These are phyloP conservation scores for Megalopta genalis DNA, from an alignment of 1,140 invertebrate genomes.

Conservation along the genomic window DNA sequence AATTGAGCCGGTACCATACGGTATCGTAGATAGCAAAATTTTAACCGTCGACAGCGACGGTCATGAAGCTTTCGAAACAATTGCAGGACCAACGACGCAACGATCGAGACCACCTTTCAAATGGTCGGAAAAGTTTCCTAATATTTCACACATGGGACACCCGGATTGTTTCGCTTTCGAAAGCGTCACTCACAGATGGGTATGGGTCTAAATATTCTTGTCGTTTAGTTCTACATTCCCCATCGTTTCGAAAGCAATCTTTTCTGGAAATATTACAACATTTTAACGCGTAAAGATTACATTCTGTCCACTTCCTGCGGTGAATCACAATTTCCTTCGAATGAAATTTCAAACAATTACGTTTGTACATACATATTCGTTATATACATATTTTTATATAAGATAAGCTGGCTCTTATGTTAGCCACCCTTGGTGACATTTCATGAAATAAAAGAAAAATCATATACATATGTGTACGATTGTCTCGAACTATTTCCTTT, in stretches of 20 bases:
- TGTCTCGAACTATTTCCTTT: no score
- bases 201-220: slow-evolving; percentile 75
- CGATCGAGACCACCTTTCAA: slow-evolving; percentile 81
- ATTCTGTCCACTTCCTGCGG: neutral
- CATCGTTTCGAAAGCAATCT: neutral
- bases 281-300: neutral
- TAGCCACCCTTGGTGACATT: slow-evolving; percentile 57
- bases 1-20: slow-evolving; percentile 63
- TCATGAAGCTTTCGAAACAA: slow-evolving; percentile 67
- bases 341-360: neutral
- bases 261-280: neutral
- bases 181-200: slow-evolving; percentile 80
- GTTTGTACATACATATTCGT: no score
- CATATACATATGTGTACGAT: no score
- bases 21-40: slow-evolving; percentile 74
- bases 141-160: slow-evolving; percentile 86
- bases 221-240: neutral
- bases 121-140: slow-evolving; percentile 85
- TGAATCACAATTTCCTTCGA: slow-evolving; percentile 4
- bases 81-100: slow-evolving; percentile 66
- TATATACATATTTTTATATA: slow-evolving; percentile 10
- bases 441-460: slow-evolving; percentile 59
- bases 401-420: slow-evolving; percentile 65
- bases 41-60: slow-evolving; percentile 61
- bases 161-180: slow-evolving; percentile 88